Evolutionary conservation across 2,797 vertebrate genomes (phyloP).

Genomic region (Perodicticus potto): DNA sequence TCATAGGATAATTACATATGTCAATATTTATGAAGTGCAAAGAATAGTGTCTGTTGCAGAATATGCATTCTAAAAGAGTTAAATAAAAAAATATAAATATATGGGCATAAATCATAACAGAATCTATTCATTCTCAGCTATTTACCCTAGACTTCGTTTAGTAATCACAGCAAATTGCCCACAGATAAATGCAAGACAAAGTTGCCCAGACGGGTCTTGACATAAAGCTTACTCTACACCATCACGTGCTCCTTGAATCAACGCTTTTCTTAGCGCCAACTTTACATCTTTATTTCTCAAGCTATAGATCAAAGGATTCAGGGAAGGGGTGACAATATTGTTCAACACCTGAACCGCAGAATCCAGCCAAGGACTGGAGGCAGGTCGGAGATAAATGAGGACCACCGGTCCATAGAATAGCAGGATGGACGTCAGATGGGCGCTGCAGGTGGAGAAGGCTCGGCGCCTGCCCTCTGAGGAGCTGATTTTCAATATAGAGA

Average conservation of each 20-base stretch:
- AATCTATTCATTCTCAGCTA: neutral
- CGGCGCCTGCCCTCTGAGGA: constrained; percentile 27
- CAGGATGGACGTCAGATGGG: constrained; percentile 57
- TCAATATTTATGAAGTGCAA: neutral
- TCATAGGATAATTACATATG: neutral
- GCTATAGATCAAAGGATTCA: constrained; percentile 50
- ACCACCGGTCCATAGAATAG: constrained; percentile 35
- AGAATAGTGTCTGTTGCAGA: neutral
- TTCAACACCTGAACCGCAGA: constrained; percentile 28
- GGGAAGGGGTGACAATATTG: constrained; percentile 13
- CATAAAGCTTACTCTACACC: neutral
- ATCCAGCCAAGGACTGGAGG: neutral
- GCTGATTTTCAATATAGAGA: constrained; percentile 55
- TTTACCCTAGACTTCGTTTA: neutral
- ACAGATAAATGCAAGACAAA: neutral
- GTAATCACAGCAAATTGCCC: too few relatives aligned
- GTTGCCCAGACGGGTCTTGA: neutral
- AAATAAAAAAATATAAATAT: neutral
- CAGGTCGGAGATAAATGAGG: constrained; percentile 52
- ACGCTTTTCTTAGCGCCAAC: neutral
- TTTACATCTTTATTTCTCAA: constrained; percentile 58
- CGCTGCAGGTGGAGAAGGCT: constrained; percentile 71
- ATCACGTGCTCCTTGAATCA: neutral
- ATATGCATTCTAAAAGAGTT: neutral
- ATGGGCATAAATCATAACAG: neutral